Base-by-base conservation (phyloP, 2,113 vertebrate species). In the Tetrax tetrax region DNA sequence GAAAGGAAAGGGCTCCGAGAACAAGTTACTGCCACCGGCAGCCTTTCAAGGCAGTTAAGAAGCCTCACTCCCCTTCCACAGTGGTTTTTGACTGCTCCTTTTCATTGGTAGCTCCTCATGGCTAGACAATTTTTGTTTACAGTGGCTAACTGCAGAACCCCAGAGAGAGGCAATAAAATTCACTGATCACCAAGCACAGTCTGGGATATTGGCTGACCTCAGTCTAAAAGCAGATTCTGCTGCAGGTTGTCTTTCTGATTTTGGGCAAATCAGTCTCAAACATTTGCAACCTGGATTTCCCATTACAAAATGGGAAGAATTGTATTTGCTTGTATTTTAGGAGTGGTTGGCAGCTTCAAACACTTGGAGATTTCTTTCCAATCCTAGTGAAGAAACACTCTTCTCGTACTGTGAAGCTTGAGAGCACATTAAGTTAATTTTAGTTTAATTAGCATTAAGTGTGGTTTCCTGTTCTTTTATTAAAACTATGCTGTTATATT, bases 381-480 rank as follows among this genome's bases (percentile, higher is more conserved):
- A 14, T 69, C 38, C 31, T 64, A 18, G 4, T 56, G 79, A 82
- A 69, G 47, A 50, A 92, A 45, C 4, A 25, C 19, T 77, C 57
- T 51, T 53, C 3, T 9, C 50, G 25, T 53, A 70, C 54, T 37
- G 12, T 29, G 75, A 80, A 89, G 25, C 63, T 76, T 65, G 61
- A 94, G 80, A 94, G 77, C 50, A 90, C 91, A 95, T 89, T 25
- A 84, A 82, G 53, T 72, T 89, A 70, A 90, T 94, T 95, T 93
- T 51, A 63, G 29, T 70, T 94, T 95, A 95, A 95, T 92, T 95
- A 90, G 19, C 2, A 1, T 59, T 54, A 92, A 89, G 56, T 80
- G 38, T 35, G 9, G 12, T 83, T 91, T 88, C 68, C 68, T 54
- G 2, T 61, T 89, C 87, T 90, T 87, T 41, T 68, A 60, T 88